Conservation (phyloP, 2,113 vertebrate genomes). For the Thunnus maccoyii region DNA sequence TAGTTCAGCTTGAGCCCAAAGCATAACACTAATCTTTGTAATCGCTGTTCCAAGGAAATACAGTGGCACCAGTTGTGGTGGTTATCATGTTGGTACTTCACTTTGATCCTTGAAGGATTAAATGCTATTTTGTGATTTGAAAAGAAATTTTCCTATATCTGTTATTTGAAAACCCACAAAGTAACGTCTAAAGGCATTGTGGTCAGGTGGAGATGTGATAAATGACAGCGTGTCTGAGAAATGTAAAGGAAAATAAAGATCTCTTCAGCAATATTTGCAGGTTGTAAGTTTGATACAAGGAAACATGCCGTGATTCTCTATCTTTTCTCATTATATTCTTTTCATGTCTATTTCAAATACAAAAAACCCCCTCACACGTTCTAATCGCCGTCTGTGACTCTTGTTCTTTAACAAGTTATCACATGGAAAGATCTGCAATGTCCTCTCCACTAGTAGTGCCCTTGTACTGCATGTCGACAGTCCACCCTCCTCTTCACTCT, state of each 20-base stretch:
- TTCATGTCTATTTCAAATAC: not conserved
- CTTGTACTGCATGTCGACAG: conserved; percentile 28
- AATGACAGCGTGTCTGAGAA: not conserved
- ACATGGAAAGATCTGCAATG: not conserved
- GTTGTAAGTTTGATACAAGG: not conserved
- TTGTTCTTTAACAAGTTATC: not conserved
- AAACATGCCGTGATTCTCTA: not conserved
- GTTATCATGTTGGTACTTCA: no score
- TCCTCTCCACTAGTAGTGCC: not conserved
- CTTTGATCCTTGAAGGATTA: not conserved
- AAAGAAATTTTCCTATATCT: not conserved
- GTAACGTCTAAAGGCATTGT: not conserved
- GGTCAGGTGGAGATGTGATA: not conserved
- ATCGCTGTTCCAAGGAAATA: not conserved
- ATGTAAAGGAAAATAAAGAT: no score
- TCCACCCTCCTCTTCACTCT: not conserved
- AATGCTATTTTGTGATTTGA: not conserved
- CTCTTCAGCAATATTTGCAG: not conserved
- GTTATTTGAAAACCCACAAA: not conserved
- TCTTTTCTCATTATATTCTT: not conserved
- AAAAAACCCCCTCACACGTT: no score
- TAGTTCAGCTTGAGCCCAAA: not conserved
- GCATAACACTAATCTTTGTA: not conserved
- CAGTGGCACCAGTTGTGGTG: no score
- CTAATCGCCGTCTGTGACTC: no score